Base-by-base conservation (phyloP, 1,140 invertebrate species). In the Drosophila dunni region DNA sequence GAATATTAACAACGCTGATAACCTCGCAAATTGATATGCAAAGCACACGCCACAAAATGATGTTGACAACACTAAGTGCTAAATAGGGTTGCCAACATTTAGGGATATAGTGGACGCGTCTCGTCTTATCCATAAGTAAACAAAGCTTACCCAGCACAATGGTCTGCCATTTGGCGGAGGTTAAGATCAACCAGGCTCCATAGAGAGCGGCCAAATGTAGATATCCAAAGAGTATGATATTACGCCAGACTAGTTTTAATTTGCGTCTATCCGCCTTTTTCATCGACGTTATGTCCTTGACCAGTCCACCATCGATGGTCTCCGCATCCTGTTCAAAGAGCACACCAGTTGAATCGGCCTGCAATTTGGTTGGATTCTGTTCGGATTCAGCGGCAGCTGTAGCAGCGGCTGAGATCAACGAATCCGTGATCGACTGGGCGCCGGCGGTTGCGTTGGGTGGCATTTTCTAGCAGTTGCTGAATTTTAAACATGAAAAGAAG, bases 141-240 rank as follows among this genome's bases (percentile, higher is more conserved):
- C 2, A 20, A 20, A 20, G 17, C 95, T 96, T 93, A 98, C 97
- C 95, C 91, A 96, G 96, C 24, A 96, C 42, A 58, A 94, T 93
- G 2, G 98, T 98, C 56, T 93, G 86, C 92, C 96, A 94, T 93
- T 96, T 96, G 20, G 97, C 97, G 0, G 95, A 95, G 7, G 96
- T 96, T 8, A 98, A 91, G 75, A 95, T 94, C 0, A 98, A 94
- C 83, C 96, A 98, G 1, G 96, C 78, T 29, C 97, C 98, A 91
- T 98, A 98, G 1, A 99, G 17, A 3, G 97, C 96, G 20, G 95
- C 95, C 10, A 97, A 29, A 93, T 99, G 98, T n/a, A 99, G 94
- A 71, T 96, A 95, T 7, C 93, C 86, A 91, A 99, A 98, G 0
- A 97, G 92, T 6, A 96, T 93, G 8, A 99, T 97, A 92, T 99